Conservation (phyloP, 1,140 invertebrate species). For the Drosophila kikkawai region DNA sequence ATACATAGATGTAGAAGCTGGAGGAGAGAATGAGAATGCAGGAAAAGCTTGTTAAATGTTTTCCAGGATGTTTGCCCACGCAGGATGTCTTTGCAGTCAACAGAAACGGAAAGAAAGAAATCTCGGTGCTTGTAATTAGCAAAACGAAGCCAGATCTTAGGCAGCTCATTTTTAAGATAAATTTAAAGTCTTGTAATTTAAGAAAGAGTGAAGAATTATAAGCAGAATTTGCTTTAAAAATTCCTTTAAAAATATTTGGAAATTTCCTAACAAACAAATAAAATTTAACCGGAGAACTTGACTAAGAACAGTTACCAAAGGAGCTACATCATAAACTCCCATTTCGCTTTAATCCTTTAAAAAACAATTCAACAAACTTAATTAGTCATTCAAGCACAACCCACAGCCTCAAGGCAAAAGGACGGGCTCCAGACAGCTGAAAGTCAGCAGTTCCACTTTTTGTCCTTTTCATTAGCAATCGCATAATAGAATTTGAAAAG, state of each 20-base stretch:
- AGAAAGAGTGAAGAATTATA: background rate
- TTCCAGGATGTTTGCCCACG: conserved; percentile 42
- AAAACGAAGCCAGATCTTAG: background rate
- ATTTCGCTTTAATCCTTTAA: conserved; percentile 14
- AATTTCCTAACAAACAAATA: background rate
- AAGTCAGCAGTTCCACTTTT: conserved; percentile 29
- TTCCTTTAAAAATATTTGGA: background rate
- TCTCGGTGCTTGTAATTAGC: conserved; percentile 31
- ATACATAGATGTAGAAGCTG: conserved; percentile 2
- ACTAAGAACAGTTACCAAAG: background rate
- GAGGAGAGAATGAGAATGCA: conserved; percentile 1
- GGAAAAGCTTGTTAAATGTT: conserved; percentile 35
- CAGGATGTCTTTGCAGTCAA: conserved; percentile 35
- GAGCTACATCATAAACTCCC: background rate
- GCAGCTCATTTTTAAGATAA: conserved; percentile 5
- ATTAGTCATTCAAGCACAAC: conserved; percentile 39
- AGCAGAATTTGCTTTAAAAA: background rate
- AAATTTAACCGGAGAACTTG: background rate
- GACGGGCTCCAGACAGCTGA: conserved; percentile 33
- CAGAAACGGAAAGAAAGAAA: conserved; percentile 30
- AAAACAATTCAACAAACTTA: conserved; percentile 35
- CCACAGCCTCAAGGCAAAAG: conserved; percentile 36
- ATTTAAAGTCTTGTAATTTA: background rate
- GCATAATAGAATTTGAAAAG: conserved; percentile 68
- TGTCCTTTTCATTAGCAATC: conserved; percentile 60